A percentile compares a stretch with the other conserved stretches of the same genome.
These are phyloP conservation scores for Agrochola litura DNA, from an alignment of 2,888 invertebrate genomes.

Conservation along the genomic window DNA sequence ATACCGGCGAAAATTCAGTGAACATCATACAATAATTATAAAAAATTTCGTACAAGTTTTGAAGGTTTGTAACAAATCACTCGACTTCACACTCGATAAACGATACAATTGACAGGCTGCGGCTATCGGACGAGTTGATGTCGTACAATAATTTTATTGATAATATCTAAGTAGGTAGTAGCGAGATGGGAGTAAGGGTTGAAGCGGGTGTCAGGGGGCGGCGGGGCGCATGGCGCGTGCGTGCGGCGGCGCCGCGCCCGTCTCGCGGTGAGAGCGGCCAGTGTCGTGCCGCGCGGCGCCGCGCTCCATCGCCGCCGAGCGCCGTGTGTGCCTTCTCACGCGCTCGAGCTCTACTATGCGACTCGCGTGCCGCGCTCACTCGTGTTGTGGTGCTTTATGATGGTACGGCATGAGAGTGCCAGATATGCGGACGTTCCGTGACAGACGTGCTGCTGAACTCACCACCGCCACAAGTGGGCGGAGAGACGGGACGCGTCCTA, in stretches of 20 bases:
- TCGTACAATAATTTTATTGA: slow-evolving; percentile 89
- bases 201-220: slow-evolving; percentile 65
- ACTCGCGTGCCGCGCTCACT: slow-evolving; percentile 84
- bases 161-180: slow-evolving; percentile 88
- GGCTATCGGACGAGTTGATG: slow-evolving; percentile 82
- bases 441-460: slow-evolving; percentile 78
- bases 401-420: slow-evolving; percentile 88
- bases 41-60: slow-evolving; percentile 24
- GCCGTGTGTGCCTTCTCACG: slow-evolving; percentile 71
- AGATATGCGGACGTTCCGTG: slow-evolving; percentile 89
- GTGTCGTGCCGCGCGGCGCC: slow-evolving; percentile 82
- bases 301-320: slow-evolving; percentile 72
- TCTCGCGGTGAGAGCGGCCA: slow-evolving; percentile 75
- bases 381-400: slow-evolving; percentile 89
- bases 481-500: slow-evolving; percentile 82
- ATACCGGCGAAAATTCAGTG: background rate
- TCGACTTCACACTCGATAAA: slow-evolving; percentile 73
- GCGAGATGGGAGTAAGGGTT: slow-evolving; percentile 86
- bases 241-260: slow-evolving; percentile 84
- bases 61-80: slow-evolving; percentile 60
- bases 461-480: slow-evolving; percentile 88
- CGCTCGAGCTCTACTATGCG: slow-evolving; percentile 80
- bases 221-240: slow-evolving; percentile 79
- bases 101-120: slow-evolving; percentile 79
- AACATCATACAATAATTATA: slow-evolving; percentile 16